phyloP scores from a whole-genome alignment of 2,888 invertebrate species.

The Machimus atricapillus region DNA sequence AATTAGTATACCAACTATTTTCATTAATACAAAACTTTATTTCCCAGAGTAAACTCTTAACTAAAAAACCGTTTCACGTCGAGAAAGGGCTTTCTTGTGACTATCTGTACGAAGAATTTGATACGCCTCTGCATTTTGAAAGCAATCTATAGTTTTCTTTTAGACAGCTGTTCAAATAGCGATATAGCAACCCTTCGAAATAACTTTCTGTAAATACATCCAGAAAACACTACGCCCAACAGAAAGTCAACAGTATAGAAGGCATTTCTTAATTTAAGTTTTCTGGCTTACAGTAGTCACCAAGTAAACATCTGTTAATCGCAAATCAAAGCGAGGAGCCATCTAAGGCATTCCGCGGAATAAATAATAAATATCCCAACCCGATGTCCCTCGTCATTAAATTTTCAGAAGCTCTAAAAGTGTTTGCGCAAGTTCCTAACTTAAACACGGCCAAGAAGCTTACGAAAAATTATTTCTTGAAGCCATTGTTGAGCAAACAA shows the following conservation, averaged over 20 bases:
- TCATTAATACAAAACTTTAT: neutral
- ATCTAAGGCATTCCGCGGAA: neutral
- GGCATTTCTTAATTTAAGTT: neutral
- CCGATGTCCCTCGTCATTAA: neutral
- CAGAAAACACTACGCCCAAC: neutral
- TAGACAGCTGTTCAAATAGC: neutral
- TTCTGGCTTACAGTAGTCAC: neutral
- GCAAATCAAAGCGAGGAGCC: neutral
- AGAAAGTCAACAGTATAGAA: neutral
- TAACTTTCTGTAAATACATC: neutral
- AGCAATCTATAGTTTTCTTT: neutral
- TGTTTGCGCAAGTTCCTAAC: neutral
- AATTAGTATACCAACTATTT: neutral
- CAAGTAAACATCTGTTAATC: neutral
- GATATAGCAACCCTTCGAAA: neutral
- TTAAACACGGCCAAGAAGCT: neutral
- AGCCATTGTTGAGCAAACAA: neutral
- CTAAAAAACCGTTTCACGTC: neutral
- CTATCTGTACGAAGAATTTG: neutral
- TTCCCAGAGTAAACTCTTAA: neutral
- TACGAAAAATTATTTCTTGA: neutral
- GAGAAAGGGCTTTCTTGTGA: neutral
- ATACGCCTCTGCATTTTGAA: neutral
- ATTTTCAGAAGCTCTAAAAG: neutral
- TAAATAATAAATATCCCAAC: neutral